Base-by-base conservation (phyloP, 2,113 vertebrate species). In the Rutilus rutilus region DNA sequence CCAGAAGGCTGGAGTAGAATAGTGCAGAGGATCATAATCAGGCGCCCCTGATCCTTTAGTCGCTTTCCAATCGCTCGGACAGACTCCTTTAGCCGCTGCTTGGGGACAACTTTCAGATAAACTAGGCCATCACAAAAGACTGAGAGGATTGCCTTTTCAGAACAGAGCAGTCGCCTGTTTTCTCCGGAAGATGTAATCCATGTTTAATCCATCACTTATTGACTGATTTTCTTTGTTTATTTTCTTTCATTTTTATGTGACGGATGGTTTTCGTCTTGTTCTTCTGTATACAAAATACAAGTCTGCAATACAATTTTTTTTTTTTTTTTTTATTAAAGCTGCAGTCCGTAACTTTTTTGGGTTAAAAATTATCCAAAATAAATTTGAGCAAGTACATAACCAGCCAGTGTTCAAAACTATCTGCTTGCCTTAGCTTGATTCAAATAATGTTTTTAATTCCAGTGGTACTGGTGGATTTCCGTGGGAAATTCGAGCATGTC, bases 41-140 rank as follows among this genome's bases (percentile, higher is more conserved):
- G 83, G 59, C 25, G 71, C 69, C 60, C 19, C 19, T 80, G 78
- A 88, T 85, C 83, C 87, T 88, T 84, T 82, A 84, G 82, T 74
- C 67, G 85, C 59, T 79, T 85, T 86, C 87, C 52, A 81, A 73
- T 82, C 15, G 57, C 84, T 73, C 86, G 84, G 88, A 89, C 21
- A 47, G 47, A 69, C 81, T 76, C 80, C 65, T 85, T 79, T 81
- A 76, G 76, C 86, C 76, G 85, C 64, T 86, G 86, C 87, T 86
- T 77, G 27, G 86, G 86, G 86, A 89, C 57, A 82, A 86, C 60
- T 71, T 85, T 86, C 80, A 83, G 86, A 86, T 85, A 77, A 89
- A 82, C 84, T 77, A 82, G 84, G 84, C 82, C 81, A 25, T 84
- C 86, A 84, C 84, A 74, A 84, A 74, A 79, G 62, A 86, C 82